Base-by-base conservation (phyloP, 1,140 invertebrate species). In the Ctenoplectra terminalis region DNA sequence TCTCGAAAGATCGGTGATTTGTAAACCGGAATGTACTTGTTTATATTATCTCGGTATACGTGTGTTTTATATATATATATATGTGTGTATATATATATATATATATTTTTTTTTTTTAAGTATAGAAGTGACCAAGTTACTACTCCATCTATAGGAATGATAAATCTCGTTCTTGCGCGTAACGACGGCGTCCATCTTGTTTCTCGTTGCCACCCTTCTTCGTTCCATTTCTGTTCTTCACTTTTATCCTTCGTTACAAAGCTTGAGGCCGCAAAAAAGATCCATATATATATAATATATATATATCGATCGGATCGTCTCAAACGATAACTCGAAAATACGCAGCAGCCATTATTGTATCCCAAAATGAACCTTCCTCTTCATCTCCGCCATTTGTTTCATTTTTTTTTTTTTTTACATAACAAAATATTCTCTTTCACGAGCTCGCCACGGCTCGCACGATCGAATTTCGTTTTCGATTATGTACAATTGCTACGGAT, bases 401-500 rank as follows among this genome's bases (percentile, higher is more conserved):
- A 50, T 34, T 34, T 37, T 11, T 61, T 40, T 2, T 11, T 34
- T 26, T 37, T 82, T 75, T 86, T 84, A 74, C 83, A 69, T 89
- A 89, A 82, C 85, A 89, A 89, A 89, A 89, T 88, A 89, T 86
- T 87, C 72, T 87, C 66, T 88, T 64, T 83, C 17, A 13, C 46
- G 37, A 52, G 37, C 43, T 50, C 60, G 6, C 63, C 71, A 56
- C 23, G 64, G 15, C 37, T 58, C 64, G 52, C 67, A 52, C 73
- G 52, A 64, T 64, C 69, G 60, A 63, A 58, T 82, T 78, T 61
- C 43, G 46, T 52, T 50, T 43, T 63, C 9, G 3, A 50, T 31
- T 89, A 86, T 85, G 58, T 86, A 88, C 75, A 87, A 71, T 67
- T 60, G 40, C 13, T 4, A 8, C 11, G 48, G 26, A 52, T 54